Base-by-base conservation (phyloP, 2,113 vertebrate species). In the Barbus barbus region DNA sequence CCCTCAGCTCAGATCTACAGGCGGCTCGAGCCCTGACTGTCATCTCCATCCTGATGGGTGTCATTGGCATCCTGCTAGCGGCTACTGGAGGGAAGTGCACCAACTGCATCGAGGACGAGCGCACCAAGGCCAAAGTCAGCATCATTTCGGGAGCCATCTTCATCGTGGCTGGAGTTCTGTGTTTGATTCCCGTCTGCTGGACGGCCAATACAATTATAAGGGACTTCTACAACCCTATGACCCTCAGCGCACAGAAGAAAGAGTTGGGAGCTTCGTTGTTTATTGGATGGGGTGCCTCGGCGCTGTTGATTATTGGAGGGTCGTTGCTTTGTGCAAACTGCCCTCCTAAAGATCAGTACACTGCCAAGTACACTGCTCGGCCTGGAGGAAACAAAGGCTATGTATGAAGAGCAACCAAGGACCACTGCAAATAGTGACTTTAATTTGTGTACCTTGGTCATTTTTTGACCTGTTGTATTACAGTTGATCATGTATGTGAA, bases 51-150 rank as follows among this genome's bases (percentile, higher is more conserved):
- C 8, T 98, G 38, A 22, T 96, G 76, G 97, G 95, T 0, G 0
- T 96, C 4, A 0, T 97, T 0, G 97, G 92, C 16, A 87, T 97
- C 56, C 83, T 97, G 9, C 84, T 99, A 1, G 86, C 96, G 0
- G 26, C 97, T 0, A 72, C 94, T 0, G 96, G 97, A 0, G 97
- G 96, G 71, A 98, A 99, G 86, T 99, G 98, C 93, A 99, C 98
- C 91, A 98, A 96, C 91, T 98, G 97, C 0, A 91, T 99, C 87
- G 96, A 97, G 58, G 96, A 98, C 0, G 96, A 97, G 28, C 9
- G 33, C 0, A 0, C 93, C 90, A 99, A 98, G 85, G 88, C 95
- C 85, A 97, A 94, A 90, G 86, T 95, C 38, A 89, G 95, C 87
- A 89, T 98, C 0, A 81, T 92, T 0, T 84, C 95, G 0, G 97